These are phyloP conservation scores for Doris montereyensis DNA, from an alignment of 2,888 invertebrate species.

Conservation along the genomic window DNA sequence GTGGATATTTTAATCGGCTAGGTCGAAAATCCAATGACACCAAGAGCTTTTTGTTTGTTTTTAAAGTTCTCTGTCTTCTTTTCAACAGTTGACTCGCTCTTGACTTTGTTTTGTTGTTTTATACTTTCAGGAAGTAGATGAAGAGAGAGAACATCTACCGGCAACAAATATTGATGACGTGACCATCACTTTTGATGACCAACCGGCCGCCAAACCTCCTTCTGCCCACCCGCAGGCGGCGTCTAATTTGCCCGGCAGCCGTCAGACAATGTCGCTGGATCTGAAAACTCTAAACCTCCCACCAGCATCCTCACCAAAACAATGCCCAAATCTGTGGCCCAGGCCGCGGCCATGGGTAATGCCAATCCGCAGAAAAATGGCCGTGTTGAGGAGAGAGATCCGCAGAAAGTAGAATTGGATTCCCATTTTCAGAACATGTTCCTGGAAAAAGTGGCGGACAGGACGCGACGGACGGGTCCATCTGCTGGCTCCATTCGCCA, in stretches of 20 bases:
- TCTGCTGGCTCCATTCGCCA: not conserved
- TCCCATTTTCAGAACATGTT: conserved; percentile 62
- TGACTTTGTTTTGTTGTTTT: not conserved
- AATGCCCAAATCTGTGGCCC: too few species aligned
- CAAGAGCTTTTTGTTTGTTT: too few species aligned
- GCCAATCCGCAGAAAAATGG: conserved; percentile 34
- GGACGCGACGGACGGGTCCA: conserved; percentile 5
- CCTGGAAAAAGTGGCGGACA: conserved; percentile 51
- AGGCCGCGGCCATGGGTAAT: too few species aligned
- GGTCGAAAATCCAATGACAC: too few species aligned
- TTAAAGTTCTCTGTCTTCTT: too few species aligned
- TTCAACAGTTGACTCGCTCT: not conserved
- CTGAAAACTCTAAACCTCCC: too few species aligned
- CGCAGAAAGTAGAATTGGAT: conserved; percentile 49
- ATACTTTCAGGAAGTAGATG: conserved; percentile 49
- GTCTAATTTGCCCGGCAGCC: too few species aligned
- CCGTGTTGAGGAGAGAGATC: conserved; percentile 34
- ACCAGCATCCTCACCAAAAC: too few species aligned
- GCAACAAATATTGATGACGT: conserved; percentile 69
- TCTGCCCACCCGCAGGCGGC: too few species aligned
- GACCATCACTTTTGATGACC: conserved; percentile 52
- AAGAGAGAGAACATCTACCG: conserved; percentile 60
- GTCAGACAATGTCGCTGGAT: too few species aligned
- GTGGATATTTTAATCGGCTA: too few species aligned
- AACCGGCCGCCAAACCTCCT: too few species aligned